Evolutionary conservation across 1,140 invertebrate genomes (phyloP).

Genomic region (Brachionus koreanus): DNA sequence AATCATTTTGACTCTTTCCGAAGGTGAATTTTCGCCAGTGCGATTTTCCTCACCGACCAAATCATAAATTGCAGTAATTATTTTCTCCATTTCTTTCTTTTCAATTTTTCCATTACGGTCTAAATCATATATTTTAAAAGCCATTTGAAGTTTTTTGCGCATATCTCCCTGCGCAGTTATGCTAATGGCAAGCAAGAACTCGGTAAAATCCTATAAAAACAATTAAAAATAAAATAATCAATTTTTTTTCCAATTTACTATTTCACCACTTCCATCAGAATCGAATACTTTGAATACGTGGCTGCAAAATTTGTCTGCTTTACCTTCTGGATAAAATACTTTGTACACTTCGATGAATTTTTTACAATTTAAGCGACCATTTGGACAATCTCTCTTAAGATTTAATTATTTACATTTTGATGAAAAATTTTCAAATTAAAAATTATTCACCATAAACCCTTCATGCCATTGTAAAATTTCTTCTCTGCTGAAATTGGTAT

Average conservation of each 20-base stretch:
- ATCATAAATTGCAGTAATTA: conserved; percentile 42
- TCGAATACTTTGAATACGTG: conserved; percentile 44
- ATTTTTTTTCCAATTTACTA: neutral
- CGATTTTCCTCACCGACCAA: conserved; percentile 40
- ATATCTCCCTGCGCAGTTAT: conserved; percentile 39
- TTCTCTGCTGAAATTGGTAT: conserved; percentile 57
- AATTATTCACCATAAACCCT: conserved; percentile 57
- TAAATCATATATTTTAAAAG: conserved; percentile 44
- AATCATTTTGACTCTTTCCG: conserved; percentile 10
- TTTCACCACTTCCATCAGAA: conserved; percentile 19
- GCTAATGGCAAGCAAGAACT: conserved; percentile 38
- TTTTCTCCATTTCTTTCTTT: conserved; percentile 43
- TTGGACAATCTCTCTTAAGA: conserved; percentile 30
- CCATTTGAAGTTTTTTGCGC: neutral
- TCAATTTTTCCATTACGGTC: conserved; percentile 36
- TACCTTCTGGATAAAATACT: conserved; percentile 38
- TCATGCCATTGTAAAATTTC: conserved; percentile 60
- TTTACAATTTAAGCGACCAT: conserved; percentile 41
- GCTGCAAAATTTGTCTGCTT: conserved; percentile 44
- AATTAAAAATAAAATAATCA: neutral
- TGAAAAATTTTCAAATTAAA: neutral
- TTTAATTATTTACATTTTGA: neutral
- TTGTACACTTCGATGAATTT: conserved; percentile 44
- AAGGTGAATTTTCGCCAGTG: conserved; percentile 32
- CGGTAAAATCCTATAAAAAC: conserved; percentile 31